Conservation (phyloP, 2,888 invertebrate species). For the Tricholauxania praeusta region DNA sequence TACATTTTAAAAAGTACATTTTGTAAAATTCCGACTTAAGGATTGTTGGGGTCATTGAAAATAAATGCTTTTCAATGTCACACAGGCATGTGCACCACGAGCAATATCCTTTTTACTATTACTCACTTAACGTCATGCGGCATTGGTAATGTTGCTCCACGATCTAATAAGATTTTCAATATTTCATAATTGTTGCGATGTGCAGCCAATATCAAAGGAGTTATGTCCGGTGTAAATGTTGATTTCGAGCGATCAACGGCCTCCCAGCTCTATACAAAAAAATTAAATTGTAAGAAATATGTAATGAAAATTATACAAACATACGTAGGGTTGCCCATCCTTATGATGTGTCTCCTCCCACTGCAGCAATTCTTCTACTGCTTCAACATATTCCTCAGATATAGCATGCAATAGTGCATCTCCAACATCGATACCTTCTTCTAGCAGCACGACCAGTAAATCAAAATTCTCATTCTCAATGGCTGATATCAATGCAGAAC, state of each 20-base stretch:
- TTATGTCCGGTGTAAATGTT: constrained; percentile 94
- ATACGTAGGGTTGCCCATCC: constrained; percentile 83
- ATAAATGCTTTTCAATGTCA: too few relatives aligned
- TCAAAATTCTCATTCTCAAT: constrained; percentile 99
- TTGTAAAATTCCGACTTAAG: too few relatives aligned
- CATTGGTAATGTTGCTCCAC: constrained; percentile 91
- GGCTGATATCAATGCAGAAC: constrained; percentile 92
- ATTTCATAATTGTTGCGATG: constrained; percentile 98
- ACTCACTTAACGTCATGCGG: constrained; percentile 91
- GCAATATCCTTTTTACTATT: too few relatives aligned
- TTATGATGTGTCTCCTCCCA: constrained; percentile 89
- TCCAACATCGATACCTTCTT: constrained; percentile 86
- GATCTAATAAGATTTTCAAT: constrained; percentile 90
- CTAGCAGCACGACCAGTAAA: constrained; percentile 85
- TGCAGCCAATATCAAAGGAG: constrained; percentile 93
- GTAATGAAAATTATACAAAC: constrained; percentile 54
- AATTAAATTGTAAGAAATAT: background rate
- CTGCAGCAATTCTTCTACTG: constrained; percentile 91
- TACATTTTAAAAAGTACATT: too few relatives aligned
- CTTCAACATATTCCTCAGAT: constrained; percentile 98
- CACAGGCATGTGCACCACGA: too few relatives aligned
- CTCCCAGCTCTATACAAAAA: constrained; percentile 82
- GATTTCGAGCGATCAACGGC: constrained; percentile 82
- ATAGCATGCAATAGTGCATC: constrained; percentile 96
- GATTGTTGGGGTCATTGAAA: too few relatives aligned